Conservation (phyloP, 2,888 invertebrate species). For the Barypeithes pellucidus region DNA sequence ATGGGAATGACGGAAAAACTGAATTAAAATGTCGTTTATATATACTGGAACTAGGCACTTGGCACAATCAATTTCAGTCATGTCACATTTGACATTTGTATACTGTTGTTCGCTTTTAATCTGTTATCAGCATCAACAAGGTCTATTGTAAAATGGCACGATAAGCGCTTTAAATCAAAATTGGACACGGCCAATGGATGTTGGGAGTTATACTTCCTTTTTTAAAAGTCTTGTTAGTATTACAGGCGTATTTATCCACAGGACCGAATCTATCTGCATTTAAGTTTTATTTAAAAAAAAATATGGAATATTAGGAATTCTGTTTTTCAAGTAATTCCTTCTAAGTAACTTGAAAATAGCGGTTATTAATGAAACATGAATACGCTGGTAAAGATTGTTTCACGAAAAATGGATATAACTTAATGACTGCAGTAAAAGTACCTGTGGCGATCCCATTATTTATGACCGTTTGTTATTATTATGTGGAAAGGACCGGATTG, state of each 20-base stretch:
- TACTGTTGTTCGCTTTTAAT: slow-evolving; percentile 53
- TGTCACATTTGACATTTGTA: slow-evolving; percentile 55
- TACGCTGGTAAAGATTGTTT: no score
- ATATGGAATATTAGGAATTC: no score
- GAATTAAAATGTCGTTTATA: slow-evolving; percentile 63
- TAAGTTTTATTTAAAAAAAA: slow-evolving; percentile 6
- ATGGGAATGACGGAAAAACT: slow-evolving; percentile 62
- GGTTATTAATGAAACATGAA: no score
- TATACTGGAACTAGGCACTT: slow-evolving; percentile 52
- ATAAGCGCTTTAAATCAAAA: slow-evolving; percentile 53
- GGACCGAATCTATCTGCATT: not conserved
- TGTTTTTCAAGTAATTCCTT: no score
- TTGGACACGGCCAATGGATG: slow-evolving; percentile 46
- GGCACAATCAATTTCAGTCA: slow-evolving; percentile 56
- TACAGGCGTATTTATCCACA: slow-evolving; percentile 7
- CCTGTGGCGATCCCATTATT: no score
- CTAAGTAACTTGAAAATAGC: no score
- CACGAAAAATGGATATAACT: no score
- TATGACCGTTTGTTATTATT: no score
- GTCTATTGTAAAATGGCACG: slow-evolving; percentile 49
- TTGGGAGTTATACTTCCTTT: slow-evolving; percentile 50
- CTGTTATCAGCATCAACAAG: slow-evolving; percentile 49
- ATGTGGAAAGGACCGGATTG: no score
- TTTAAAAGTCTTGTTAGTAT: slow-evolving; percentile 17
- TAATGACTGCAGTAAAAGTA: no score